Evolutionary conservation across 2,797 vertebrate genomes (phyloP), one percentile per base, ranked within the genome.

Genomic region (Hephaestus fuliginosus): DNA sequence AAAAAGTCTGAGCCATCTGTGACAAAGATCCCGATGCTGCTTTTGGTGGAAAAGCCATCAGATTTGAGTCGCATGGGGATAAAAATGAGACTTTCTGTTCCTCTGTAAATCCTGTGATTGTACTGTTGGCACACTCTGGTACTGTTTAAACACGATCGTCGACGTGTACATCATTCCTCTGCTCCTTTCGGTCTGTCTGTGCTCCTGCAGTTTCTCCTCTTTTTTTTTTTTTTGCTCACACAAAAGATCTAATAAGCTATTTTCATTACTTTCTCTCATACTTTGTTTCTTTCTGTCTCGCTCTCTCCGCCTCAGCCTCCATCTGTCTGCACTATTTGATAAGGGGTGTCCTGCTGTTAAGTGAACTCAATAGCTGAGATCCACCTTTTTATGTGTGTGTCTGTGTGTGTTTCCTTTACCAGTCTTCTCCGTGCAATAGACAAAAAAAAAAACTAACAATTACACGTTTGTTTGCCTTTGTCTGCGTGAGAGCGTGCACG

Each of bases 1-100:
- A 72, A 60, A 72, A 25, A 25, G 70, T 70, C 63, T 70, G 79
- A 84, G 65, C 74, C 74, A 78, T 89, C 75, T 79, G 78, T 79
- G 86, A 84, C 67, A 82, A 85, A 74, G 70, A 86, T 84, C 82
- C 72, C 55, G 30, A 12, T 22, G 70, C 71, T 53, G 80, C 76
- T 25, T 84, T 90, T 77, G 53, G 80, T 75, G 53, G 69, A 84
- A 84, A 89, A 89, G 73, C 73, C 86, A 86, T 87, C 84, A 83
- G 69, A 84, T 73, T 81, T 69, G 52, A 75, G 77, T 84, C 77
- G 43, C 74, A 9, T 43, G 52, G 52, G 81, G 76, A 83, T 75
- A 81, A 85, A 89, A 83, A 67, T 48, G 10, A 83, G 75, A 82
- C 85, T 89, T 74, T 88, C 22, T 84, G 81, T 88, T 89, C 80